phyloP scores from a whole-genome alignment of 2,113 vertebrate species.

The Chlamydotis undulata region DNA sequence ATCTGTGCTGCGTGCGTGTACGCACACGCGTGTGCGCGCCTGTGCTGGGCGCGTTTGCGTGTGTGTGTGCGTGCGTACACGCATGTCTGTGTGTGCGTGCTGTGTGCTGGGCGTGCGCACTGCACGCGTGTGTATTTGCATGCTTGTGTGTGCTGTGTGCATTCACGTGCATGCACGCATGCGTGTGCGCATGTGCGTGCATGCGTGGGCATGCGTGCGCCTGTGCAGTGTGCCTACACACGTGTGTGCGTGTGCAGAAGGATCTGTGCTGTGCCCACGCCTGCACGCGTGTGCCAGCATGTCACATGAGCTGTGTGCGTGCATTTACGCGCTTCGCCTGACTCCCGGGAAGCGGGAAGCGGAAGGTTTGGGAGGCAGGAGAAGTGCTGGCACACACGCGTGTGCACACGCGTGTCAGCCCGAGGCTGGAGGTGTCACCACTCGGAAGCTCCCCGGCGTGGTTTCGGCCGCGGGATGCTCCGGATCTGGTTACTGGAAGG shows the following conservation, averaged over 20 bases:
- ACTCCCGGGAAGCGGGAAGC: neutral
- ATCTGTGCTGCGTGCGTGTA: too few species aligned
- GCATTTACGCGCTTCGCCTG: too few species aligned
- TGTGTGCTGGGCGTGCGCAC: too few species aligned
- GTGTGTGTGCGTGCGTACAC: neutral
- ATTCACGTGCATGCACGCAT: accelerated
- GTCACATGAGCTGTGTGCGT: neutral
- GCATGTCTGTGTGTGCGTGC: too few species aligned
- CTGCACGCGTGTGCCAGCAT: neutral
- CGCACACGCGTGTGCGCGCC: too few species aligned
- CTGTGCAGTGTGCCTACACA: too few species aligned
- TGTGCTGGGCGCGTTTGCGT: too few species aligned
- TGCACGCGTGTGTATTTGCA: too few species aligned
- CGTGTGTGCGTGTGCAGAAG: accelerated
- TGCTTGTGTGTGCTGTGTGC: too few species aligned
- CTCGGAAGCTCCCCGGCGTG: neutral
- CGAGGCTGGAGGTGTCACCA: neutral
- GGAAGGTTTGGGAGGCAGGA: neutral
- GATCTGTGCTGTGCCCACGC: too few species aligned
- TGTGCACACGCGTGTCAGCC: neutral
- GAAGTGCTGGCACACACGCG: accelerated
- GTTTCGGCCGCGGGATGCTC: neutral
- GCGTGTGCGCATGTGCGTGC: neutral
- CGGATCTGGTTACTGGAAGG: accelerated
- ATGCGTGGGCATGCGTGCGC: accelerated